Base-by-base conservation (phyloP, 2,797 vertebrate species). In the Lutjanus campechanus region DNA sequence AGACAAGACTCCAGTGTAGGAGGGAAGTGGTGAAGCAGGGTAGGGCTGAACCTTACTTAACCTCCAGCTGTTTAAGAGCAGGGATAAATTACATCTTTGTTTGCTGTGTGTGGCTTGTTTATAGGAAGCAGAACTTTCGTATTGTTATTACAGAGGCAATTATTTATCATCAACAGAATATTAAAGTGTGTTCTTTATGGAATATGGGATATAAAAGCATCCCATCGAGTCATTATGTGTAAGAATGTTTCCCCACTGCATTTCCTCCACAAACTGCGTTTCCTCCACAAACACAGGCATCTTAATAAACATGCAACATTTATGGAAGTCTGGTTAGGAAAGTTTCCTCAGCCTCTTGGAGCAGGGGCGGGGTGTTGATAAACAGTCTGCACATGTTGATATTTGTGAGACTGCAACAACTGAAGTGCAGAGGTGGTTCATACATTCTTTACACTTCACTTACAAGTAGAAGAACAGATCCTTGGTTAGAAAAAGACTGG, bases 271-370 rank as follows among this genome's bases (percentile, higher is more conserved):
- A 55, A 44, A 43, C 13, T 43, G 40, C 36, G 56, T 56, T 36
- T n/a, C 11, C 41, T 67, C 67, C 80, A 55, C 11, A 55, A 44
- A 43, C 7, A 7, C 59, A 55, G 29, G 6, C 53, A 59, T 69
- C 59, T 66, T 17, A 41, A 75, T 72, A 74, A 86, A 79, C 66
- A 77, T 69, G 41, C n/a, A 67, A 55, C 53, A 60, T 86, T 86
- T 46, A 70, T 71, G 20, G 82, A 66, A 22, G 17, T 54, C 46
- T 61, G 44, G 13, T 22, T 3, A 36, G 20, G 12, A 68, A 4
- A 11, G 61, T 68, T 66, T 64, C 53, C 22, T 62, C n/a, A 8
- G 47, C 5, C 68, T 71, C 49, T 54, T 49, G 61, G 40, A 50
- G 11, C 11, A 46, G 46, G n/a, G 62, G 29, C 25, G 43, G 36